Evolutionary conservation across 2,888 invertebrate genomes (phyloP).

Genomic region (Sminthurides aquaticus): DNA sequence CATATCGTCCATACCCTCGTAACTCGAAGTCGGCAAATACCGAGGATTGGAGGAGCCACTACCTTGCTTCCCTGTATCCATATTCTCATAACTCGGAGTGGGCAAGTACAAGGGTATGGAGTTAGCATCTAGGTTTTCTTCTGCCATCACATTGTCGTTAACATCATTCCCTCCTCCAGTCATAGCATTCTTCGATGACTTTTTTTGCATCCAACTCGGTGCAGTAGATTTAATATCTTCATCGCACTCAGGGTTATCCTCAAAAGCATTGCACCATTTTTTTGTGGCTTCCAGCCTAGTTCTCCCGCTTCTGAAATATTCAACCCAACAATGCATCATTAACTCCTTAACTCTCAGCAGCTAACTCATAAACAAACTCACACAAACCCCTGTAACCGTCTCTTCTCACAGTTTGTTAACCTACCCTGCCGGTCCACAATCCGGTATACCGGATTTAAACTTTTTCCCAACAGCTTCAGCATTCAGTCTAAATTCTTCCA

Average conservation of each 20-base stretch:
- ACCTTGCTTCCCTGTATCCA: background rate
- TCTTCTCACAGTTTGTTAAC: background rate
- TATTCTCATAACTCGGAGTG: background rate
- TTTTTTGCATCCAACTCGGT: too few relatives aligned
- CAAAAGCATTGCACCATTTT: background rate
- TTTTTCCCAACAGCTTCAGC: conserved; percentile 27
- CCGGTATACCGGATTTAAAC: background rate
- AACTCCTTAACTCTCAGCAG: too few relatives aligned
- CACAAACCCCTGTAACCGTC: too few relatives aligned
- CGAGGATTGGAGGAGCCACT: too few relatives aligned
- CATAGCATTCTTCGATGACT: too few relatives aligned
- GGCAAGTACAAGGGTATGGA: background rate
- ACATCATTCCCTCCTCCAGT: too few relatives aligned
- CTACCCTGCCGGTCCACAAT: background rate
- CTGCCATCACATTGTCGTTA: too few relatives aligned
- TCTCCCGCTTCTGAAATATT: too few relatives aligned
- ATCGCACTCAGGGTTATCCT: background rate
- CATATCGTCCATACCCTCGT: background rate
- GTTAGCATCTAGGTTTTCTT: too few relatives aligned
- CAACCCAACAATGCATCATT: too few relatives aligned
- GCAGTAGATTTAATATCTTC: background rate
- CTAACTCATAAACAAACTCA: too few relatives aligned
- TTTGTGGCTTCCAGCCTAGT: background rate
- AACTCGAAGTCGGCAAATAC: background rate
- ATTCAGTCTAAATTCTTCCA: conserved; percentile 35